A percentile compares a stretch with the other conserved stretches of the same genome.
Conservation (phyloP, 2,113 vertebrate genomes). For the Globicephala melas region DNA sequence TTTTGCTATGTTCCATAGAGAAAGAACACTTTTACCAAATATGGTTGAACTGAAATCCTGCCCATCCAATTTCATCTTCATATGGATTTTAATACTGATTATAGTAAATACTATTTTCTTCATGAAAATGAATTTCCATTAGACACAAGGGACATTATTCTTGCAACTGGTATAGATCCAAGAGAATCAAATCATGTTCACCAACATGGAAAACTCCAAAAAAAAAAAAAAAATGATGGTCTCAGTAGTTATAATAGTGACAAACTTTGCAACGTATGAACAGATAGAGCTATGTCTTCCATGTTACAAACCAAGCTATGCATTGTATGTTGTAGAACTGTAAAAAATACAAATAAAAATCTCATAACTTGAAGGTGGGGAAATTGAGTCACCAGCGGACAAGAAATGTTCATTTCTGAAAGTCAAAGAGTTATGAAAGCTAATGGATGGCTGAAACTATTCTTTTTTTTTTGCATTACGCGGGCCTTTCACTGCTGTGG, state of each 20-base stretch:
- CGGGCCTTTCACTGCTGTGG: too few species aligned
- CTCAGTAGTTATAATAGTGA: not conserved
- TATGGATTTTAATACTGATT: not conserved
- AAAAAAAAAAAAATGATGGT: not conserved
- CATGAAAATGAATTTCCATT: not conserved
- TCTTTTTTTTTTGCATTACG: too few species aligned
- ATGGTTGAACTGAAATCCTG: not conserved
- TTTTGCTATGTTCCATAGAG: conserved; percentile 7
- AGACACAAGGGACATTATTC: not conserved
- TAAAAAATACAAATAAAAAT: not conserved
- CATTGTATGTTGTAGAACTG: not conserved
- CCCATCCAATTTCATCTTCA: not conserved
- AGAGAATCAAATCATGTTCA: not conserved
- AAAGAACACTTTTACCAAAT: not conserved
- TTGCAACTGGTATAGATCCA: not conserved
- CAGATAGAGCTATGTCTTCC: not conserved
- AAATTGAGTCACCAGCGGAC: not conserved
- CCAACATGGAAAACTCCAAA: not conserved
- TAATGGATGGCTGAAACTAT: not conserved
- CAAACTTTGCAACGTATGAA: not conserved
- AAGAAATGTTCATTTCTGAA: not conserved
- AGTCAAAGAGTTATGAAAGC: not conserved
- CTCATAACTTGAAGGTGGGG: not conserved
- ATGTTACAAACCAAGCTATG: not conserved
- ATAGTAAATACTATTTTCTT: not conserved